Base-by-base conservation (phyloP, 2,888 invertebrate species). In the Idaea dimidiata region DNA sequence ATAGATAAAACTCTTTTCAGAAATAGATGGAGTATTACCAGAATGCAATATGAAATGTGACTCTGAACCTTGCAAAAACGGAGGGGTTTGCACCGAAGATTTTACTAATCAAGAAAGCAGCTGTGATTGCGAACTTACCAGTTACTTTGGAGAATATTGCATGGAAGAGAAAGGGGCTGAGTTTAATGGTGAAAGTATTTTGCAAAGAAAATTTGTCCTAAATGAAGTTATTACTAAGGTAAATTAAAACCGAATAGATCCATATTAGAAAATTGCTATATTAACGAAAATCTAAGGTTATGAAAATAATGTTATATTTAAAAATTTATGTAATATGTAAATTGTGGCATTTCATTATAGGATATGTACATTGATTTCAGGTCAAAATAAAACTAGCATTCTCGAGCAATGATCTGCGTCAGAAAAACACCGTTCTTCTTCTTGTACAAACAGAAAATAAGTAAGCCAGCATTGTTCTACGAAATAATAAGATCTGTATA, bases 1-100 rank as follows among this genome's bases (percentile, higher is more conserved):
- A 1, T 55, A 55, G 57, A 61, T 16, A 58, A 16, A n/a, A 55
- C 7, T 10, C 7, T 7, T 67, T 72, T 6, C 76, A 95, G 94
- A 93, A 72, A 86, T 93, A 68, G 93, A 93, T 74, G 97, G 96
- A 0, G 95, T 97, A 0, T 86, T 96, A 61, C 94, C 96, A 2
- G 95, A 97, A 77, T 98, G 98, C 82, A 95, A 96, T 73, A 97
- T 98, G 95, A 96, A 97, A 82, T 98, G 98, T 78, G 97, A 98
- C 77, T 94, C 95, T 0, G 94, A 96, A 60, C 98, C 98, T 0
- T 98, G 98, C 79, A 96, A 97, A 77, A 97, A 98, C 78, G 95
- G 96, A 57, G 98, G 98, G 0, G 93, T 96, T 17, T 98, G 98
- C 78, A 96, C 96, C 3, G 98, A 98, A 84, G 96, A 97, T 81